Base-by-base conservation (phyloP, 2,797 vertebrate genomes). In the Pyrrhura leucotis region DNA sequence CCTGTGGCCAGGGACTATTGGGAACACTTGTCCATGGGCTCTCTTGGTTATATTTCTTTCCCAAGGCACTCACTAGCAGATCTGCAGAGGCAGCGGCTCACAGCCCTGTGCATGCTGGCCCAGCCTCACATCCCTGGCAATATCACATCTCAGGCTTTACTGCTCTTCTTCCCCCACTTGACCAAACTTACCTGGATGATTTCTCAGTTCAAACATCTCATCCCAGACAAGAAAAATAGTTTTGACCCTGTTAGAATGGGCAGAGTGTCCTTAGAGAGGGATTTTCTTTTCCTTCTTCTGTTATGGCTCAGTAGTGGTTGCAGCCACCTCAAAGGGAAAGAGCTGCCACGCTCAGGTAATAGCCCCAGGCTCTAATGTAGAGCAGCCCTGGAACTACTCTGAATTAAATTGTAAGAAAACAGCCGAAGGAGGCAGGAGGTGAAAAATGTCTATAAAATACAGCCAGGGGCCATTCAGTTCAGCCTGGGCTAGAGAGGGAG, bases 291-390 rank as follows among this genome's bases (percentile, higher is more conserved):
- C 33, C 8, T 59, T 31, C 39, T 39, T 33, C 29, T 66, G 0
- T 50, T 68, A 8, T 5, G 21, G 37, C 40, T 72, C 33, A 7
- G 31, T 26, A 18, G 33, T 6, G 40, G n/a, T 35, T 79, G 54
- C 29, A 58, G 21, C 16, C n/a, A 54, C 13, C 39, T 22, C 26
- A 33, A 28, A 28, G 26, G 48, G 20, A 67, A 89, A 53, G n/a
- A 2, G 26, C 10, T 71, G 28, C 44, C 19, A 17, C 0, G 0
- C 10, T 7, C 7, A 16, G 19, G 2, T n/a, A n/a, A 23, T 37
- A 42, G 5, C 25, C 23, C 21, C 21, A 42, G 21, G 44, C 44
- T 44, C 1, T 29, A 54, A 53, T 3, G 6, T 0, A 21, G 19
- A 78, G 25, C 47, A 68, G 31, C 40, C 22, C 69, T 35, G 58